Evolutionary conservation across 1,140 invertebrate species (phyloP).

Genomic region (Phymastichus coffea): DNA sequence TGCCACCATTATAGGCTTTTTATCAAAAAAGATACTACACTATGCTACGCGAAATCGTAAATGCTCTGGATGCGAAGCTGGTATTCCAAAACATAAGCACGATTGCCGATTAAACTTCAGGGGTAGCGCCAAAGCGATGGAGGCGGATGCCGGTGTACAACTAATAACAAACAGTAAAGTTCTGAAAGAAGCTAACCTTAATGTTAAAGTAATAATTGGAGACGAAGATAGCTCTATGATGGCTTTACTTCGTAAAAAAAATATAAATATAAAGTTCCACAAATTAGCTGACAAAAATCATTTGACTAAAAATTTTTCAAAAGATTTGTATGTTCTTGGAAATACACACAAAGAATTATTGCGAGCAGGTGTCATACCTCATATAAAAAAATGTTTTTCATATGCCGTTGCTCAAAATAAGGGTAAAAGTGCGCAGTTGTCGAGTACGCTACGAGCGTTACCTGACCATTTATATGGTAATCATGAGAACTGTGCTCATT

Average conservation of each 20-base stretch:
- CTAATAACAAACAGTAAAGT: too few relatives aligned
- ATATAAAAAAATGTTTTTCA: conserved; percentile 4
- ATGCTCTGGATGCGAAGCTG: conserved; percentile 1
- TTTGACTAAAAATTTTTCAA: too few relatives aligned
- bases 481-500: neutral
- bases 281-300: too few relatives aligned
- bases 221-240: too few relatives aligned
- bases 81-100: neutral
- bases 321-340: neutral
- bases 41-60: conserved; percentile 1
- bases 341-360: neutral
- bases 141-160: too few relatives aligned
- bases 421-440: neutral
- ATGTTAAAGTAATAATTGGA: too few relatives aligned
- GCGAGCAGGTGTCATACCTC: neutral
- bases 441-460: neutral
- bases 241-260: neutral
- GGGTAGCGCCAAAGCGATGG: too few relatives aligned
- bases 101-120: conserved; percentile 1
- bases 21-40: too few relatives aligned
- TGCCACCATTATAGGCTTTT: too few relatives aligned
- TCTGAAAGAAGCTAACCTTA: too few relatives aligned
- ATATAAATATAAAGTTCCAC: neutral
- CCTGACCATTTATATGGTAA: neutral
- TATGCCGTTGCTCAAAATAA: conserved; percentile 7